A percentile compares a stretch with the other conserved stretches of the same genome.
Conservation (phyloP, 2,888 invertebrate genomes). For the Cynaeus angustus region DNA sequence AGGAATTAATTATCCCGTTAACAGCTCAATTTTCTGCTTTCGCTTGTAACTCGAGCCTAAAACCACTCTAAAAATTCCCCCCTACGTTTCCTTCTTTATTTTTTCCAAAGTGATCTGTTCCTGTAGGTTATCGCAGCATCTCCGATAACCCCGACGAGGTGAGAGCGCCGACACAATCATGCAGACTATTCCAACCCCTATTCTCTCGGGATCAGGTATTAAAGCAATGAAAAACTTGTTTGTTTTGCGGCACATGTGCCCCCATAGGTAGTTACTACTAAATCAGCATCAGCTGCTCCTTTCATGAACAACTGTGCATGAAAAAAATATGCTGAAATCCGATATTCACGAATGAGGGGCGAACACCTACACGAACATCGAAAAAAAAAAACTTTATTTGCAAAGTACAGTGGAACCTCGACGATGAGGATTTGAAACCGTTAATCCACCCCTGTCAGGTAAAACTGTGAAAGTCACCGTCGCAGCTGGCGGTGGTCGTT, state of each 20-base stretch:
- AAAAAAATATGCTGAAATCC: slow-evolving; percentile 58
- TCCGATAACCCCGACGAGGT: slow-evolving; percentile 30
- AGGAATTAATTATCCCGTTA: too few relatives aligned
- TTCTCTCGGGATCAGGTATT: slow-evolving; percentile 61
- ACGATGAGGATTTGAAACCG: neutral
- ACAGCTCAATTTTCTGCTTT: too few relatives aligned
- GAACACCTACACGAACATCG: slow-evolving; percentile 30
- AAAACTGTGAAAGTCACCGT: slow-evolving; percentile 31
- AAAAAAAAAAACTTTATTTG: neutral
- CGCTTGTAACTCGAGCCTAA: too few relatives aligned
- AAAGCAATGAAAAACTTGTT: slow-evolving; percentile 64
- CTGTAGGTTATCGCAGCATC: slow-evolving; percentile 17
- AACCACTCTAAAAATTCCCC: too few relatives aligned
- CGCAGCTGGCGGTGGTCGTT: slow-evolving; percentile 31
- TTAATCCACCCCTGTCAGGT: slow-evolving; percentile 37
- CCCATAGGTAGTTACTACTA: slow-evolving; percentile 58
- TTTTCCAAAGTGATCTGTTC: neutral
- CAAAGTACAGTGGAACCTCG: neutral
- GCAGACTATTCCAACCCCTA: slow-evolving; percentile 41
- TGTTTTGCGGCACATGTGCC: slow-evolving; percentile 63
- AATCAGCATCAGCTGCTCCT: slow-evolving; percentile 63
- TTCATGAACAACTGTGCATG: slow-evolving; percentile 61
- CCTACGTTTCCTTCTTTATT: too few relatives aligned
- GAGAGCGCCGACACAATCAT: slow-evolving; percentile 40
- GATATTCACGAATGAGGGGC: slow-evolving; percentile 56